These are phyloP conservation scores for Anhinga rufa DNA, from an alignment of 2,113 vertebrate genomes.

Conservation along the genomic window DNA sequence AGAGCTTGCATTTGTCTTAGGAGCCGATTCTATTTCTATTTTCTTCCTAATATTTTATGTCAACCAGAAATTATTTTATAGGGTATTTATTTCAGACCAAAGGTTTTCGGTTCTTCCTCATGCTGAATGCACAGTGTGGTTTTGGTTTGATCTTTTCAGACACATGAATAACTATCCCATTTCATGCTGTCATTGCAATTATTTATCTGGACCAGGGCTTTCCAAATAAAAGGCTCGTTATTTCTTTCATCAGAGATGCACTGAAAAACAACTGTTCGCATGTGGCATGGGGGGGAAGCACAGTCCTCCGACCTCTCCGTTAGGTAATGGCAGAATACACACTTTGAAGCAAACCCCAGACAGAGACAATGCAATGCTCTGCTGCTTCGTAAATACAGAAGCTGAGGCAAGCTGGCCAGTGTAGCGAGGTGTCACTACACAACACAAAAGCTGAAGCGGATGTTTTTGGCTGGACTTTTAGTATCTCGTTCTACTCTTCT, in stretches of 20 bases:
- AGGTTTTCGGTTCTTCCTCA: not conserved
- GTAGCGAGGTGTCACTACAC: not conserved
- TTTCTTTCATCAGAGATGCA: conserved; percentile 39
- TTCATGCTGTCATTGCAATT: conserved; percentile 59
- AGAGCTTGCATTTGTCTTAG: not conserved
- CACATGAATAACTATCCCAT: conserved; percentile 45
- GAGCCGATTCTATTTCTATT: not conserved
- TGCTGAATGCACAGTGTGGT: conserved; percentile 13
- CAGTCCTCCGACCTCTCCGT: not conserved
- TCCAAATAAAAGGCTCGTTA: conserved; percentile 45
- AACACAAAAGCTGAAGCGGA: not conserved
- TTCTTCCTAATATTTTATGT: not conserved
- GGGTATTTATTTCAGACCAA: not conserved
- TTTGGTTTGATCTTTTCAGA: conserved; percentile 41
- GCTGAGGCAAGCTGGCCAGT: not conserved
- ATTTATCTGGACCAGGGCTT: conserved; percentile 25
- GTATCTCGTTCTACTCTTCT: not conserved
- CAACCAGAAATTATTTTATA: not conserved
- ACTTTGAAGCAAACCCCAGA: not conserved
- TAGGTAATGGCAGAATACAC: not conserved
- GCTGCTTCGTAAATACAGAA: not conserved
- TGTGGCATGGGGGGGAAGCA: not conserved
- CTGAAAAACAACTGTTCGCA: conserved; percentile 34
- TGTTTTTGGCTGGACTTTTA: not conserved
- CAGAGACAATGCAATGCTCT: not conserved